Conservation (phyloP, 2,113 vertebrate genomes). For the Coregonus clupeaformis region DNA sequence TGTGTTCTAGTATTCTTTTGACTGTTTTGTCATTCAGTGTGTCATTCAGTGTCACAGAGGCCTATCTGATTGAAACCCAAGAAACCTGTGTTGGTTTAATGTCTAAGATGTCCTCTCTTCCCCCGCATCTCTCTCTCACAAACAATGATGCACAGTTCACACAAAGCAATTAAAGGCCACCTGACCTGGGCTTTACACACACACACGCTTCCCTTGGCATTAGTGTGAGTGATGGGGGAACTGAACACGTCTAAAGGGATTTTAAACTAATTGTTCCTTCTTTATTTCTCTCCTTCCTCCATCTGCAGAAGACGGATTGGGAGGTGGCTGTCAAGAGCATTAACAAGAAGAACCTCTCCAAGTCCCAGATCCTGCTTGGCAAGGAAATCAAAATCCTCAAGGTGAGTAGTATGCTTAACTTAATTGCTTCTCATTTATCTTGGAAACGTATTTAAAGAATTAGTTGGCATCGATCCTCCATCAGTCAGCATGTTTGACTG, state of each 20-base stretch:
- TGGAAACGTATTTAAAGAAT: slow-evolving; percentile 4
- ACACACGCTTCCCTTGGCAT: not conserved
- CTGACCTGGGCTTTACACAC: slow-evolving; percentile 11
- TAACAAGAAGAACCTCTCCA: slow-evolving; percentile 98
- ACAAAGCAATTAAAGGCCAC: slow-evolving; percentile 3
- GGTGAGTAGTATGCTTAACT: slow-evolving; percentile 67
- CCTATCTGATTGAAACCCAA: slow-evolving; percentile 28
- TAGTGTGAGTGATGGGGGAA: not conserved
- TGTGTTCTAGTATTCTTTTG: slow-evolving; percentile 17
- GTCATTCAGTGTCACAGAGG: not conserved
- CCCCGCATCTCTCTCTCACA: not conserved
- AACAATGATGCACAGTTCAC: slow-evolving; percentile 13
- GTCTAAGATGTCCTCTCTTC: slow-evolving; percentile 32
- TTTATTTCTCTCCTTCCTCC: not conserved
- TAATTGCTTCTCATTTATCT: slow-evolving; percentile 28
- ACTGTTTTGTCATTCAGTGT: slow-evolving; percentile 40
- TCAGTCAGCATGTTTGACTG: not conserved
- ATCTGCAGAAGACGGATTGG: slow-evolving; percentile 90
- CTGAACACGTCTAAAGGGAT: slow-evolving; percentile 4
- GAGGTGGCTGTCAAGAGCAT: slow-evolving; percentile 98
- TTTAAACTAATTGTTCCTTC: slow-evolving; percentile 5
- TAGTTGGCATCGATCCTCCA: slow-evolving; percentile 4
- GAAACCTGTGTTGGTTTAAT: slow-evolving; percentile 26
- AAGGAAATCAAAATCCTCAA: slow-evolving; percentile 99
- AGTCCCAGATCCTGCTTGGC: slow-evolving; percentile 96